A percentile compares a stretch with the other conserved stretches of the same genome.
Evolutionary conservation across 2,797 vertebrate species (phyloP).

Genomic region (Myiotriccus ornatus): DNA sequence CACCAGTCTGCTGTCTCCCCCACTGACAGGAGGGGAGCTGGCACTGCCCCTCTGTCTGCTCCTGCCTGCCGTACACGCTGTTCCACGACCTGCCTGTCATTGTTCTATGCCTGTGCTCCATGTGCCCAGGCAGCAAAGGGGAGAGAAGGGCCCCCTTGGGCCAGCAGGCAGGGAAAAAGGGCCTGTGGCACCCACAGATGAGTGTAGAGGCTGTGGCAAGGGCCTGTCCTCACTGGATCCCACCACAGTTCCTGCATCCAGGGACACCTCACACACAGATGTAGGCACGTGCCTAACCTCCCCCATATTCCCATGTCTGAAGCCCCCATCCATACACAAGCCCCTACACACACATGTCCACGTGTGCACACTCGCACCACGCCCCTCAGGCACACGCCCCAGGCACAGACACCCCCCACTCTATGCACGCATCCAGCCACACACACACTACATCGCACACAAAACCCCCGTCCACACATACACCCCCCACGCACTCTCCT

Average conservation of each 20-base stretch:
- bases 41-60: neutral
- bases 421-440: neutral
- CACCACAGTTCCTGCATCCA: neutral
- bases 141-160: neutral
- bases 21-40: neutral
- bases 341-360: neutral
- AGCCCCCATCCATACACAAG: neutral
- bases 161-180: neutral
- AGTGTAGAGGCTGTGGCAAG: too few species aligned
- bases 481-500: fast-evolving
- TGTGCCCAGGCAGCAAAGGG: neutral
- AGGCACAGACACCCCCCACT: neutral
- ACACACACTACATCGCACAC: neutral
- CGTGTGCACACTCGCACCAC: neutral
- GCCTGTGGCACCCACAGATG: neutral
- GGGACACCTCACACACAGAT: neutral
- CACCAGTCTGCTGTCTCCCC: neutral
- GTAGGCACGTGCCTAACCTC: fast-evolving
- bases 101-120: neutral
- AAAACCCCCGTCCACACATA: neutral
- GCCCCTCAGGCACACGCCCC: neutral
- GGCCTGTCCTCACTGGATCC: neutral
- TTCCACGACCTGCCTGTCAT: neutral
- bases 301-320: too few species aligned
- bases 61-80: neutral